phyloP scores from a whole-genome alignment of 2,797 vertebrate species.

The Gambelia wislizenii region DNA sequence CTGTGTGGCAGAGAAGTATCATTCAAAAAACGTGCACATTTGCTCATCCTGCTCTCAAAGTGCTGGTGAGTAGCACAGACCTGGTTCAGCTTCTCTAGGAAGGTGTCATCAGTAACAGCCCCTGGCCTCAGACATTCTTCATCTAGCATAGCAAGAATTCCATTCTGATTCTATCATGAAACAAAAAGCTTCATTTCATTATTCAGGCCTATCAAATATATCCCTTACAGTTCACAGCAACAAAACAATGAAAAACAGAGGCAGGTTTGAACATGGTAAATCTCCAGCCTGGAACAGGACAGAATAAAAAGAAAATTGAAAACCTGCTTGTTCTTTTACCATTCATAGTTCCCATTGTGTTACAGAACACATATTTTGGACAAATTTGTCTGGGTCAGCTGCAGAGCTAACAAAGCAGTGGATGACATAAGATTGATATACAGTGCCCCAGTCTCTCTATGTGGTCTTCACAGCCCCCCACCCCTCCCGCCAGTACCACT shows the following conservation, averaged over 20 bases:
- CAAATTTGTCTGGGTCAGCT: neutral
- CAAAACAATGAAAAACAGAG: neutral
- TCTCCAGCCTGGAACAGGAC: neutral
- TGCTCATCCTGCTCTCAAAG: slow-evolving; percentile 97
- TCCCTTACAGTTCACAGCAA: neutral
- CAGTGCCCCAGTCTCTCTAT: too few species aligned
- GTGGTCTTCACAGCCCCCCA: too few species aligned
- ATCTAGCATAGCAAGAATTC: slow-evolving; percentile 98
- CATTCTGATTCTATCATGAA: slow-evolving; percentile 90
- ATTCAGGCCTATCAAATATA: neutral
- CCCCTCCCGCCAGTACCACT: too few species aligned
- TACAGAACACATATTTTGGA: neutral
- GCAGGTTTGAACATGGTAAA: neutral
- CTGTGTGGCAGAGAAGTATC: slow-evolving; percentile 96
- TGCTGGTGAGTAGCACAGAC: slow-evolving; percentile 96
- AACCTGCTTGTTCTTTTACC: neutral
- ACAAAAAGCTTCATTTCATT: neutral
- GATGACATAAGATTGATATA: too few species aligned
- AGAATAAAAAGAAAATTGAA: neutral
- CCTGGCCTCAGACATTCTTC: slow-evolving; percentile 97
- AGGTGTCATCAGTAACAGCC: slow-evolving; percentile 95
- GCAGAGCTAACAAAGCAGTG: neutral
- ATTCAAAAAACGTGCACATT: slow-evolving; percentile 93
- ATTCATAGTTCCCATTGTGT: neutral
- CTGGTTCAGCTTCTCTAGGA: slow-evolving; percentile 96